A percentile compares a stretch with the other conserved stretches of the same genome.
These are phyloP conservation scores for Yponomeuta cagnagella DNA, from an alignment of 2,888 invertebrate genomes.

Conservation along the genomic window DNA sequence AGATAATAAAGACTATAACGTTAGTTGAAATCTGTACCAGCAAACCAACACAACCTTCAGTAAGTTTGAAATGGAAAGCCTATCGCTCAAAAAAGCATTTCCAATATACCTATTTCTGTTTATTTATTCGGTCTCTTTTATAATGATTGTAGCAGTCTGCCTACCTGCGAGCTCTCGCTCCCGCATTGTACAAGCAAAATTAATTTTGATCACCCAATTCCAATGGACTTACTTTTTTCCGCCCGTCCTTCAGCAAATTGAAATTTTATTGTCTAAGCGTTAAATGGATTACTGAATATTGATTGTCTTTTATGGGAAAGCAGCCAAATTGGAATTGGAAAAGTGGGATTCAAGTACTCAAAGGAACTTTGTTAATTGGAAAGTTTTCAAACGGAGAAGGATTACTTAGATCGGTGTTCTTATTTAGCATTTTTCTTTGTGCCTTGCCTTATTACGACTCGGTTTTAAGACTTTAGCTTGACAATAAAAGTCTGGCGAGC, in stretches of 20 bases:
- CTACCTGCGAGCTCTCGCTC: not conserved
- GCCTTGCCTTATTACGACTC: not conserved
- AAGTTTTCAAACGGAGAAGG: not conserved
- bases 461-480: not conserved
- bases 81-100: no score
- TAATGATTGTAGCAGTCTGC: not conserved
- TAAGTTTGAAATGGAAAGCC: no score
- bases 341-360: not conserved
- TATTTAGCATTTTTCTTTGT: not conserved
- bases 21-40: no score
- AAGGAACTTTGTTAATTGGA: not conserved
- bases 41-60: no score
- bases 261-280: conserved; percentile 2
- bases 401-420: not conserved
- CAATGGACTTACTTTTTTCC: not conserved
- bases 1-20: no score
- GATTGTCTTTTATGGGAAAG: not conserved
- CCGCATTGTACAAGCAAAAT: not conserved
- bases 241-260: not conserved
- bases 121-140: no score
- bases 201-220: not conserved
- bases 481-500: not conserved
- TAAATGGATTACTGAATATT: conserved; percentile 3
- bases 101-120: no score
- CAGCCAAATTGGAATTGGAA: not conserved